Conservation (phyloP, 2,888 invertebrate genomes). For the Volucella inflata region DNA sequence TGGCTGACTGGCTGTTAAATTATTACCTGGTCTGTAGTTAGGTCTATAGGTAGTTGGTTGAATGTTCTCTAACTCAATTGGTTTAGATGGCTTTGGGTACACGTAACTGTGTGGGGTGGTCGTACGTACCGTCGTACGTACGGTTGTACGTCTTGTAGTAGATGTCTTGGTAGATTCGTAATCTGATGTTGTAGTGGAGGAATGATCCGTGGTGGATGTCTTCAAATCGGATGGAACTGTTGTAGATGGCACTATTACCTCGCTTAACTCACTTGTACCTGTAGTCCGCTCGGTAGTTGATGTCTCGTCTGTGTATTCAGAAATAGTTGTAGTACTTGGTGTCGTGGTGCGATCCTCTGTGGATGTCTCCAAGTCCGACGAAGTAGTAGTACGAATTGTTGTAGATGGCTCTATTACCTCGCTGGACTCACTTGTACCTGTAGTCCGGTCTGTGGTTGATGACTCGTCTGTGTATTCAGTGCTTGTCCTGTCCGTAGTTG, state of each 20-base stretch:
- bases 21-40: background rate
- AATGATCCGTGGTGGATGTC: background rate
- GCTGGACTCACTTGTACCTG: no score
- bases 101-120: background rate
- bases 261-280: no score
- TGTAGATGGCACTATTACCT: background rate
- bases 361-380: background rate
- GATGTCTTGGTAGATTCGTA: conserved; percentile 8
- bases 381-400: background rate
- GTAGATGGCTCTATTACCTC: background rate
- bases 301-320: no score
- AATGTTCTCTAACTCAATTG: no score
- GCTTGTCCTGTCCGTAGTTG: no score
- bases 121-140: conserved; percentile 5
- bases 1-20: background rate
- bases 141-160: conserved; percentile 3
- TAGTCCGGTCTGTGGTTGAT: no score
- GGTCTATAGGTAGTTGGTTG: conserved; percentile 21
- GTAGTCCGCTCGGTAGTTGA: no score
- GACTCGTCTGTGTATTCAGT: no score
- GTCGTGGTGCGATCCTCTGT: background rate
- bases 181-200: background rate
- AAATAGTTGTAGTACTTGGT: no score
- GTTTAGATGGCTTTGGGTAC: background rate
- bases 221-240: background rate